A percentile compares a stretch with the other conserved stretches of the same genome.
Evolutionary conservation across 2,888 invertebrate genomes (phyloP).

Genomic region (Meteorus cinctellus): DNA sequence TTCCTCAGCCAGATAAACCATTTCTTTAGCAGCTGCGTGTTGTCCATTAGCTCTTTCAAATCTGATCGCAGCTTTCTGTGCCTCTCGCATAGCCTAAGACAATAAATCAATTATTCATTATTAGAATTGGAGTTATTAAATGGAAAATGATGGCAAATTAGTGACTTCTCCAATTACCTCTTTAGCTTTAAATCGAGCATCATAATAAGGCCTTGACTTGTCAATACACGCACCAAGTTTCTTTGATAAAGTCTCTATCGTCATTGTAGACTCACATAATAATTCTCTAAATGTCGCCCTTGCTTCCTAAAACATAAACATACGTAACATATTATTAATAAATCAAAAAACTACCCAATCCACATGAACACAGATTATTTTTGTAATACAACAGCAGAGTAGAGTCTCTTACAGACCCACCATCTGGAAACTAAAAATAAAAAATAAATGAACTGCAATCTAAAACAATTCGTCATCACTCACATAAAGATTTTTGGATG

Average conservation of each 20-base stretch:
- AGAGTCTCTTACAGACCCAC: too few species aligned
- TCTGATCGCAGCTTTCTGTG: conserved; percentile 85
- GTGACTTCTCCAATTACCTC: conserved; percentile 76
- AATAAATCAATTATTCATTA: neutral
- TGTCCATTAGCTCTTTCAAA: conserved; percentile 94
- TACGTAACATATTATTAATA: too few species aligned
- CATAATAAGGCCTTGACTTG: conserved; percentile 92
- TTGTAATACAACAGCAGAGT: too few species aligned
- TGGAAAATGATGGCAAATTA: too few species aligned
- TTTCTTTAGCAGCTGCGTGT: conserved; percentile 93
- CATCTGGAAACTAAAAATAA: too few species aligned
- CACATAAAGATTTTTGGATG: too few species aligned
- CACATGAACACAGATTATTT: too few species aligned
- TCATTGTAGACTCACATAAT: conserved; percentile 87
- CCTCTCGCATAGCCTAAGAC: conserved; percentile 83
- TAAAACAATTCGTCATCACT: too few species aligned
- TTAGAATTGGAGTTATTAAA: too few species aligned
- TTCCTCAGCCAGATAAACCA: conserved; percentile 88
- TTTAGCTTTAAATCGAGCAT: conserved; percentile 87
- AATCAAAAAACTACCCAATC: too few species aligned
- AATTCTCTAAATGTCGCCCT: conserved; percentile 87
- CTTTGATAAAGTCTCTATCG: conserved; percentile 86
- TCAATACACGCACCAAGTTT: conserved; percentile 90
- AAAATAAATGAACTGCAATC: too few species aligned
- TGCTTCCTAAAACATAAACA: conserved; percentile 78